Evolutionary conservation across 2,888 invertebrate genomes (phyloP).

Genomic region (Dioctria linearis): DNA sequence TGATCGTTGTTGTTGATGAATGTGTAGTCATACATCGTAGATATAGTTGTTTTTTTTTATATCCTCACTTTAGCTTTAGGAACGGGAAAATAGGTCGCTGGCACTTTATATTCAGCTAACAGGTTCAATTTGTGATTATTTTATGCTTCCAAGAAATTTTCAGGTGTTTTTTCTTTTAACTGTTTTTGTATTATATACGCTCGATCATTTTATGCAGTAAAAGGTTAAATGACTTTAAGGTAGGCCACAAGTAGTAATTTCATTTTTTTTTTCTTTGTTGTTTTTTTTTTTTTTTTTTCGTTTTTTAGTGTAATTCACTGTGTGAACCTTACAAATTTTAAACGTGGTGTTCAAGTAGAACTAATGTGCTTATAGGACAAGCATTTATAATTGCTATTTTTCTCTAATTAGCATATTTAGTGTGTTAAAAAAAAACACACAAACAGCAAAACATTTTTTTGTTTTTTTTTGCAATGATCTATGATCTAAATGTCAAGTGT

Average conservation of each 20-base stretch:
- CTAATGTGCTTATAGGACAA: slow-evolving; percentile 10
- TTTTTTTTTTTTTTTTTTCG: background rate
- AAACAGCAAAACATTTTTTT: no score
- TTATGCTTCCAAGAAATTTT: slow-evolving; percentile 39
- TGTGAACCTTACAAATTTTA: slow-evolving; percentile 22
- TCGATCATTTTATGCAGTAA: slow-evolving; percentile 29
- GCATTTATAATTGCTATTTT: slow-evolving; percentile 33
- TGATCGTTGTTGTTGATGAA: background rate
- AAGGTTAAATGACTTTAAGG: slow-evolving; percentile 45
- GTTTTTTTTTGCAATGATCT: no score
- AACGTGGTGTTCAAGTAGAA: slow-evolving; percentile 36
- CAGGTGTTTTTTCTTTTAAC: background rate
- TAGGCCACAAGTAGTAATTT: slow-evolving; percentile 27
- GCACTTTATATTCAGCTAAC: slow-evolving; percentile 47
- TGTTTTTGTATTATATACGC: background rate
- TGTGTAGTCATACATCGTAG: no score
- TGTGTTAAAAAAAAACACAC: background rate
- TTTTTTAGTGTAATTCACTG: background rate
- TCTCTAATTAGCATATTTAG: slow-evolving; percentile 26
- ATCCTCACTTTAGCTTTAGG: background rate
- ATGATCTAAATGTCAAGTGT: no score
- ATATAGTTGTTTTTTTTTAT: background rate
- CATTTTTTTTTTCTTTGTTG: background rate
- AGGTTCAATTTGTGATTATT: slow-evolving; percentile 50
- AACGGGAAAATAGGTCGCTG: slow-evolving; percentile 41